Evolutionary conservation across 2,113 vertebrate genomes (phyloP), one percentile per base, ranked within the genome.

Genomic region (Glaucomys volans): DNA sequence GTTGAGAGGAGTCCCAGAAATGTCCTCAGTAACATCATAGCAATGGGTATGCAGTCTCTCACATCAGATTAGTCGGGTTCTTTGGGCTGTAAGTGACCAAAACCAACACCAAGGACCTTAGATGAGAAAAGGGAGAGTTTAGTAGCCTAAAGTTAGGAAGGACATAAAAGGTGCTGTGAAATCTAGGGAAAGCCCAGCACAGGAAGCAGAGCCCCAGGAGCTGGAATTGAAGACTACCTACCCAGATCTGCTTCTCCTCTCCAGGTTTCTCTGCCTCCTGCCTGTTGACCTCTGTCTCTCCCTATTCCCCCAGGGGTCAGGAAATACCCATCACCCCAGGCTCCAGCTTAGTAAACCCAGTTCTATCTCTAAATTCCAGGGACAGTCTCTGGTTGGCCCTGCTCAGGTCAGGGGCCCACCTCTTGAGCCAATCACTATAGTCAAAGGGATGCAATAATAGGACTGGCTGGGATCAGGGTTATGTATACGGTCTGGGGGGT

Each of bases 361-460:
- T 71, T 92, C 20, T 35, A 84, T 32, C 85, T 84, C 85, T 67
- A 76, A 71, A 85, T 69, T 67, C 52, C 83, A 90, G 76, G 50
- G 80, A 82, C 89, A 74, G 14, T 87, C 86, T 83, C 90, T 85
- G 92, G 94, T 54, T 95, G 95, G 84, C 44, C 37, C 37, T 59
- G 35, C 42, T 91, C 50, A 77, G 57, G n/a, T 50, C 84, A 52
- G 47, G 50, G 87, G 28, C 40, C 50, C 28, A 75, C 4, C 57
- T 74, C 44, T 79, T 79, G 37, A 92, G 57, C 80, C 95, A 97
- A 59, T 94, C 47, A 71, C 62, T 74, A 50, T 40, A 90, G 81
- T 88, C 57, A 77, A 35, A 76, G 57, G n/a, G 72, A 81, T 82
- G 14, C 64, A 71, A 37, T 74, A 82, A 4, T 67, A 77, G 77